Evolutionary conservation across 2,888 invertebrate genomes (phyloP).

Genomic region (Caenorhabditis panamensis): DNA sequence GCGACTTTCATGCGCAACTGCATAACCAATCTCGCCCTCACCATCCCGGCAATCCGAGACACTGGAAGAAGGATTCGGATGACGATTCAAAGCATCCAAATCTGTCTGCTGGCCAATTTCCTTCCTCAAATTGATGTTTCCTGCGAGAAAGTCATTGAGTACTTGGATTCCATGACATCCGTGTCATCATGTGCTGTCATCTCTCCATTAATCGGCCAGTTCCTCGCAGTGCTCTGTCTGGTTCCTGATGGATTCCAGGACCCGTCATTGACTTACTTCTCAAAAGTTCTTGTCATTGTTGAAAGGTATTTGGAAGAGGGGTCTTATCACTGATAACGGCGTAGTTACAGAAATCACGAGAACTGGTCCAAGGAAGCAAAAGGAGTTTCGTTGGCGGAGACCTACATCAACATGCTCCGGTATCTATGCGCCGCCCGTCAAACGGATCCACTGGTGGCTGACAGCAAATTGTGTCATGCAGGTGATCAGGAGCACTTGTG

Average conservation of each 20-base stretch:
- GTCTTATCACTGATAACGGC: not conserved
- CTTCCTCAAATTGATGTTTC: slow-evolving; percentile 54
- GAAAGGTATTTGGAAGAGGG: slow-evolving; percentile 5
- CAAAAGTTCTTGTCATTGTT: slow-evolving; percentile 5
- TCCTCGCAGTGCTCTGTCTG: slow-evolving; percentile 26
- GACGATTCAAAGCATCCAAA: slow-evolving; percentile 51
- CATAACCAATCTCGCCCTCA: slow-evolving; percentile 47
- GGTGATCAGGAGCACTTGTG: slow-evolving; percentile 45
- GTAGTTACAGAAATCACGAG: slow-evolving; percentile 42
- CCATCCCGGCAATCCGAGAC: slow-evolving; percentile 51
- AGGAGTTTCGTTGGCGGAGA: slow-evolving; percentile 38
- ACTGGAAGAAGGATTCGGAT: slow-evolving; percentile 7
- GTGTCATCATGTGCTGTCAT: slow-evolving; percentile 5
- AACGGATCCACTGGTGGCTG: slow-evolving; percentile 6
- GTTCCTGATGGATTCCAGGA: slow-evolving; percentile 43
- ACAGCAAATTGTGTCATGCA: slow-evolving; percentile 20
- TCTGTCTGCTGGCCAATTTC: slow-evolving; percentile 62
- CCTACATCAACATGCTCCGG: slow-evolving; percentile 46
- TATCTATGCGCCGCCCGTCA: slow-evolving; percentile 40
- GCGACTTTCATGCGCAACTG: slow-evolving; percentile 48
- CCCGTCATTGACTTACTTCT: slow-evolving; percentile 26
- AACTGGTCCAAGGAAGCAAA: slow-evolving; percentile 38
- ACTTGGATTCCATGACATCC: not conserved
- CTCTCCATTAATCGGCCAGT: slow-evolving; percentile 22
- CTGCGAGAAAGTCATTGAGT: slow-evolving; percentile 8